phyloP scores from a whole-genome alignment of 2,888 invertebrate genomes.

The Eucera pruinosa region DNA sequence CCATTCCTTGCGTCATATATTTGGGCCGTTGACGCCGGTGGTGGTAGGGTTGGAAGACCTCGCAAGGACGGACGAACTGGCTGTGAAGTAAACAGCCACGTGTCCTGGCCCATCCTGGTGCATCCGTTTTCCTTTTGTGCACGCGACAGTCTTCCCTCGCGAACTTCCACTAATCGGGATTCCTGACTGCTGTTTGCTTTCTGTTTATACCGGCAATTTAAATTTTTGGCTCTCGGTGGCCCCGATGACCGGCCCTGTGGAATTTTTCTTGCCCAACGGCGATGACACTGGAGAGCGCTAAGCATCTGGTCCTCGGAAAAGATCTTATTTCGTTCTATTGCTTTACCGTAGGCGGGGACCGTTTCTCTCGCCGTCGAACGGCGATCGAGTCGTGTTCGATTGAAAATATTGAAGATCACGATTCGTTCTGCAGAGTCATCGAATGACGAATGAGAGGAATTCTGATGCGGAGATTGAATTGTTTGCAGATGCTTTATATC shows the following conservation, averaged over 20 bases:
- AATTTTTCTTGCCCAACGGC: slow-evolving; percentile 31
- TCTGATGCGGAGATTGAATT: too few relatives aligned
- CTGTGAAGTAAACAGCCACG: slow-evolving; percentile 48
- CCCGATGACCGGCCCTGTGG: slow-evolving; percentile 27
- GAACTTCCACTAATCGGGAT: slow-evolving; percentile 6
- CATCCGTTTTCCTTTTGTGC: slow-evolving; percentile 24
- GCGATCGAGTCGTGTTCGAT: background rate
- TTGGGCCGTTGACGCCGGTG: slow-evolving; percentile 78
- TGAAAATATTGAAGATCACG: too few relatives aligned
- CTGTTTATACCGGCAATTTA: slow-evolving; percentile 44
- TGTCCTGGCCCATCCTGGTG: slow-evolving; percentile 30
- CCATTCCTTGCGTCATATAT: slow-evolving; percentile 80
- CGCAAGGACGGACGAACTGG: slow-evolving; percentile 77
- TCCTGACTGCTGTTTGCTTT: slow-evolving; percentile 30
- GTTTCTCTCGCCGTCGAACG: background rate
- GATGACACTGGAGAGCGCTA: slow-evolving; percentile 10
- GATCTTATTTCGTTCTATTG: background rate
- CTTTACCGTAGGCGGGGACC: background rate
- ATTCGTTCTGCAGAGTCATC: too few relatives aligned
- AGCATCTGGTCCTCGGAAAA: background rate
- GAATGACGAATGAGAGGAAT: too few relatives aligned
- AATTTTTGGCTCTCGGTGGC: slow-evolving; percentile 45
- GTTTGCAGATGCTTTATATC: too few relatives aligned
- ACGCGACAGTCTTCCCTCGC: slow-evolving; percentile 28
- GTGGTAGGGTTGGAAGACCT: slow-evolving; percentile 77